Evolutionary conservation across 1,140 invertebrate genomes (phyloP).

Genomic region (Rhopalosiphum maidis): DNA sequence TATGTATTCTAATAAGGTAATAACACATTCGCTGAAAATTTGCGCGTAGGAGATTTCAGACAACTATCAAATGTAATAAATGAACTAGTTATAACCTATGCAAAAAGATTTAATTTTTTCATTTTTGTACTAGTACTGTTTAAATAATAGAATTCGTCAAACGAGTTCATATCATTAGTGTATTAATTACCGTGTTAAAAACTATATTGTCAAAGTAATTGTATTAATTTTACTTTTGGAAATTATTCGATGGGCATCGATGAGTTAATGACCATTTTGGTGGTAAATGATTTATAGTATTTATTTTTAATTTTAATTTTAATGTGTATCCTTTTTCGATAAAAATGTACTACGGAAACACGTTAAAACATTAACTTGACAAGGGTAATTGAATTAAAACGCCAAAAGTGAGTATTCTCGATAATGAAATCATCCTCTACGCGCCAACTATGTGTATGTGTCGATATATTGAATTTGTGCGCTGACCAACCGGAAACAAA

Average conservation of each 20-base stretch:
- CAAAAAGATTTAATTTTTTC: too few species aligned
- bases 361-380: conserved; percentile 29
- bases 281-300: not conserved
- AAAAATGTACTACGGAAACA: not conserved
- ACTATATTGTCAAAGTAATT: not conserved
- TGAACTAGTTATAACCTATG: too few species aligned
- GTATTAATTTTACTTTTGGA: not conserved
- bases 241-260: not conserved
- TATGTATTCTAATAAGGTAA: not conserved
- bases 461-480: not conserved
- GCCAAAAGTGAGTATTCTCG: conserved; percentile 19
- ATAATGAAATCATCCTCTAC: conserved; percentile 39
- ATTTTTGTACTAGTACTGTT: not conserved
- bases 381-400: conserved; percentile 23
- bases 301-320: not conserved
- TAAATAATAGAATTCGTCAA: not conserved
- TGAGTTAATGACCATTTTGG: not conserved
- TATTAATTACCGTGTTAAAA: not conserved
- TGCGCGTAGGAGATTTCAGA: not conserved
- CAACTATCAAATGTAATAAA: not conserved
- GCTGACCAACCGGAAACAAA: conserved; percentile 24
- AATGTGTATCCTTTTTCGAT: not conserved
- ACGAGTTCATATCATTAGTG: not conserved
- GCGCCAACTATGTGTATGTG: not conserved
- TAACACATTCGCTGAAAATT: not conserved